Evolutionary conservation across 2,888 invertebrate genomes (phyloP), one percentile per base, ranked within the genome.

Genomic region (Muscina levida): DNA sequence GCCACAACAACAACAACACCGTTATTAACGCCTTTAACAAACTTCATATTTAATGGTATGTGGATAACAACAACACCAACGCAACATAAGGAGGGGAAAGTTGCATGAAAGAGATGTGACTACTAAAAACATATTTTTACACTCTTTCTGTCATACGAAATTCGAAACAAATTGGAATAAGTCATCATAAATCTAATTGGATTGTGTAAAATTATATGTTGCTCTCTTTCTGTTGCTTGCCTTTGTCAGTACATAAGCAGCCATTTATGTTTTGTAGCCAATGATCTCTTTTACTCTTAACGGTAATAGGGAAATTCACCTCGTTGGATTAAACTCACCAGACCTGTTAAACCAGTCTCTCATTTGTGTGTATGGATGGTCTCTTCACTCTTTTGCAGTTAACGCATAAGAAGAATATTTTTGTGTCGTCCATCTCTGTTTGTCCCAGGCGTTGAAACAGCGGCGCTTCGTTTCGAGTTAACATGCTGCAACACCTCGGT

Each of bases 111-210:
- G 42, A 37, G 22, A 62, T 19, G n/a, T 31, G 31, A 31, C 8
- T 31, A 31, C 8, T 31, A 39, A n/a, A n/a, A n/a, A 37, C 11
- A 17, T 56, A 17, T 53, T 22, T 0, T n/a, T n/a, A n/a, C n/a
- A 15, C 66, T 71, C 74, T 68, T 31, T 67, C 56, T 22, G 0
- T 10, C 48, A 1, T 22, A 6, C 17, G 31, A 2, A 48, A 6
- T 24, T 42, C 13, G 65, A 8, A 11, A 51, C 5, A 2, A 1
- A 17, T 11, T 1, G 1, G 5, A 0, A 11, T 22, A 59, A 68
- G 13, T 44, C 70, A 76, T 59, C 76, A 26, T 15, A n/a, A 62
- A 59, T 82, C 82, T 70, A 77, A 82, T 83, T 82, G 80, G 84
- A 82, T 62, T 82, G 1, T 19, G 19, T 26, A 57, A n/a, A 1